A percentile compares a stretch with the other conserved stretches of the same genome.
Evolutionary conservation across 1,140 invertebrate genomes (phyloP).

Genomic region (Sinonovacula constricta): DNA sequence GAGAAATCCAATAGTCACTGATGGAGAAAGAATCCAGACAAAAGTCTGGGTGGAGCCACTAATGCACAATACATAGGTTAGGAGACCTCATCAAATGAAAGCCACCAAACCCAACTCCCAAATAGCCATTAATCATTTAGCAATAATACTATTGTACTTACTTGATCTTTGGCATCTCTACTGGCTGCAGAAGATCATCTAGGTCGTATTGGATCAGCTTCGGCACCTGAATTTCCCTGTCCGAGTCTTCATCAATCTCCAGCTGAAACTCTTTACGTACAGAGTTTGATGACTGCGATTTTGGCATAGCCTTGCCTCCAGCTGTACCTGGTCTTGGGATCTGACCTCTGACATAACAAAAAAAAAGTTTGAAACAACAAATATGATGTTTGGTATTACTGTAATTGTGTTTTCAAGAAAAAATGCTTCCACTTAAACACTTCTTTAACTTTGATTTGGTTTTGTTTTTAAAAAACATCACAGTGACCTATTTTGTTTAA

Average conservation of each 20-base stretch:
- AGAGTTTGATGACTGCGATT: constrained; percentile 62
- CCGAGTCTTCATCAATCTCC: constrained; percentile 73
- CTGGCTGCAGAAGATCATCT: constrained; percentile 77
- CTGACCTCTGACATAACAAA: constrained; percentile 51
- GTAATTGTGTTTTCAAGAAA: too few species aligned
- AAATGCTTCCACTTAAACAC: constrained; percentile 12
- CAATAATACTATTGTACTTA: too few species aligned
- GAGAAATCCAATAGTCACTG: background rate
- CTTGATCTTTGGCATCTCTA: constrained; percentile 73
- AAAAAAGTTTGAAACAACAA: too few species aligned
- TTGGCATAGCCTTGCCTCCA: constrained; percentile 47
- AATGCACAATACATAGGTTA: too few species aligned
- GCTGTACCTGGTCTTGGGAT: constrained; percentile 59
- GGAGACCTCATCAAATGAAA: too few species aligned
- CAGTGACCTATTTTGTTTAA: too few species aligned
- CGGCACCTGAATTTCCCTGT: constrained; percentile 71
- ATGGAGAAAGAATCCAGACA: too few species aligned
- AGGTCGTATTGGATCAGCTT: constrained; percentile 80
- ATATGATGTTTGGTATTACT: too few species aligned
- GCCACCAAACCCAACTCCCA: too few species aligned
- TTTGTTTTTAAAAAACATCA: background rate
- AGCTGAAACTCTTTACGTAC: constrained; percentile 66
- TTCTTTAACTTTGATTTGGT: background rate
- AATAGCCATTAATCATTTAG: too few species aligned
- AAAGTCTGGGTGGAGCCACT: too few species aligned